phyloP scores from a whole-genome alignment of 2,888 invertebrate genomes.

The Cenopis cana region DNA sequence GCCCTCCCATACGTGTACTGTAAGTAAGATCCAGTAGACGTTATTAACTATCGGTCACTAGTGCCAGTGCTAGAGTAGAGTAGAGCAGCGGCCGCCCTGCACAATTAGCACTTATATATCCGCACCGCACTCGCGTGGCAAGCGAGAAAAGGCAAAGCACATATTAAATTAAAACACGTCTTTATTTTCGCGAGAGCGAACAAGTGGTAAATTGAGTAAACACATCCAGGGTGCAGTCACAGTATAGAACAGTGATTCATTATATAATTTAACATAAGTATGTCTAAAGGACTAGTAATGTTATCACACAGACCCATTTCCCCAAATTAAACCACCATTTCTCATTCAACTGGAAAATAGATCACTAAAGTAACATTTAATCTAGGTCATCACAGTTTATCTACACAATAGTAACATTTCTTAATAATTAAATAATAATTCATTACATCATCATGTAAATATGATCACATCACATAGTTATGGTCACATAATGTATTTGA shows the following conservation, averaged over 20 bases:
- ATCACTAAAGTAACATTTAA: constrained; percentile 18
- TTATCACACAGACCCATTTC: constrained; percentile 23
- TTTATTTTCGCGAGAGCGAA: neutral
- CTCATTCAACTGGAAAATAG: neutral
- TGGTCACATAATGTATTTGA: neutral
- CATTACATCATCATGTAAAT: neutral
- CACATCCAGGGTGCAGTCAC: neutral
- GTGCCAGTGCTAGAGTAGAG: too few relatives aligned
- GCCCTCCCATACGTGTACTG: neutral
- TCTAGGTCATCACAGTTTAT: constrained; percentile 25
- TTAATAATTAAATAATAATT: neutral
- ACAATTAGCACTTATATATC: too few relatives aligned
- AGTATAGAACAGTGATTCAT: constrained; percentile 4
- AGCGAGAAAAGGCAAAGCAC: too few relatives aligned
- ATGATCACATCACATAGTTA: neutral
- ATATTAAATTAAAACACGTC: too few relatives aligned
- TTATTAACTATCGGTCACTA: too few relatives aligned
- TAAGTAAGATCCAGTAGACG: neutral
- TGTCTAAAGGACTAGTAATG: constrained; percentile 27
- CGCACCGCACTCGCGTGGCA: too few relatives aligned
- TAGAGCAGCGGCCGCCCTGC: too few relatives aligned
- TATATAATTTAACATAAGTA: constrained; percentile 2
- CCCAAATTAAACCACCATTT: neutral
- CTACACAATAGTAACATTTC: constrained; percentile 5
- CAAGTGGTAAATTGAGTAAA: neutral